These are phyloP conservation scores for Aspiorhynchus laticeps DNA, from an alignment of 2,113 vertebrate species.

Conservation along the genomic window DNA sequence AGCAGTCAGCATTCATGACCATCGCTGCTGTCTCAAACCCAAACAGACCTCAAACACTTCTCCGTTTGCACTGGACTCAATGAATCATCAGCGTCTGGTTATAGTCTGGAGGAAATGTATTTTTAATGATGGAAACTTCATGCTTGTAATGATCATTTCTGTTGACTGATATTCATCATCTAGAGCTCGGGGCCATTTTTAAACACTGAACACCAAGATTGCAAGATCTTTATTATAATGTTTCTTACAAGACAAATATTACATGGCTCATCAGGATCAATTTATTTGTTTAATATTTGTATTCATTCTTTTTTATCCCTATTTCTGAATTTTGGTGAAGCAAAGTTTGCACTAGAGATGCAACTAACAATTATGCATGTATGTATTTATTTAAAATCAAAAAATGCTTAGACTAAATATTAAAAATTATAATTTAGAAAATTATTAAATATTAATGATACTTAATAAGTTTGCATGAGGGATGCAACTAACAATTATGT, in stretches of 20 bases:
- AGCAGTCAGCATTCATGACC: neutral
- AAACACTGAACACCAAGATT: neutral
- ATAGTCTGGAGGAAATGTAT: neutral
- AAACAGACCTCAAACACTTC: neutral
- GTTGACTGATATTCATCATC: neutral
- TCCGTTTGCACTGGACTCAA: neutral
- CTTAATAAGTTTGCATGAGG: neutral
- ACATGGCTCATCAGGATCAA: neutral
- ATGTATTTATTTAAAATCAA: neutral
- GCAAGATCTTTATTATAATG: neutral
- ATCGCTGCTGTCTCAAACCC: neutral
- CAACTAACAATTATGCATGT: neutral
- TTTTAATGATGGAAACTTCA: neutral
- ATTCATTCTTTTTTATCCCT: neutral
- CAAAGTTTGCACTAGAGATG: neutral
- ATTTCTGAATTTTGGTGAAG: neutral
- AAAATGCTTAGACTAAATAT: neutral
- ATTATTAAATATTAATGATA: too few relatives aligned
- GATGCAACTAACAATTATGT: neutral
- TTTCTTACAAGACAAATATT: neutral
- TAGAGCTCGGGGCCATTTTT: neutral
- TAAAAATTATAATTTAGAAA: too few relatives aligned
- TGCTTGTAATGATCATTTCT: neutral
- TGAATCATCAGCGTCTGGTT: neutral
- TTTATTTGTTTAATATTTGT: neutral